A percentile compares a stretch with the other conserved stretches of the same genome.
Evolutionary conservation across 1,140 invertebrate species (phyloP).

Genomic region (Drosophila malerkotliana): DNA sequence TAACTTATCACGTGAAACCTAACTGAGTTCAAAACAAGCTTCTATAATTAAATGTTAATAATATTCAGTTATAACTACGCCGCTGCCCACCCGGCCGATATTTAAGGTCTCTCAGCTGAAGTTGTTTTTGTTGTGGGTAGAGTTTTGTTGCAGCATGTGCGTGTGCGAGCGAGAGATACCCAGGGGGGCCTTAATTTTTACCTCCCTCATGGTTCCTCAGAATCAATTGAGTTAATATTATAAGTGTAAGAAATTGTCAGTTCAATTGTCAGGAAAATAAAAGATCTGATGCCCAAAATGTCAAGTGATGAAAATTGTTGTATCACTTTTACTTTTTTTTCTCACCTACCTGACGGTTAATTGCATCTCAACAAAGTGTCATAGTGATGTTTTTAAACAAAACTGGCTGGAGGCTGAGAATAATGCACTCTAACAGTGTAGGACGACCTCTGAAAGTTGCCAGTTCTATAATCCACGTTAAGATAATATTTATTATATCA

Average conservation of each 20-base stretch:
- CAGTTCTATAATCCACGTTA: constrained; percentile 2
- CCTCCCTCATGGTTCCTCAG: constrained; percentile 3
- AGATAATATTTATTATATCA: constrained; percentile 9
- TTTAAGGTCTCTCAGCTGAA: constrained; percentile 28
- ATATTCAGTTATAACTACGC: not conserved
- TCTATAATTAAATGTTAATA: not conserved
- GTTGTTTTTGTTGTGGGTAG: not conserved
- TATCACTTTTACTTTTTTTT: constrained; percentile 37
- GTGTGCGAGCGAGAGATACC: constrained; percentile 12
- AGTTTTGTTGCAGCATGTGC: constrained; percentile 34
- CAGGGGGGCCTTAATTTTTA: constrained; percentile 14
- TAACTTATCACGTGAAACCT: too few relatives aligned
- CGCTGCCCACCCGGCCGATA: not conserved
- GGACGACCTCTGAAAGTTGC: constrained; percentile 9
- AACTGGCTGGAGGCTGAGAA: constrained; percentile 1
- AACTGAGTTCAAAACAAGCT: too few relatives aligned
- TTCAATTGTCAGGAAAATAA: constrained; percentile 5
- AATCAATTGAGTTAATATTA: constrained; percentile 30
- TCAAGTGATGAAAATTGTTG: constrained; percentile 1
- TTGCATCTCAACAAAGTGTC: not conserved
- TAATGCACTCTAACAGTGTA: constrained; percentile 9
- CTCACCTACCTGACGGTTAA: constrained; percentile 7
- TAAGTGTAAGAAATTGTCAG: constrained; percentile 28
- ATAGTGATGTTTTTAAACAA: constrained; percentile 27
- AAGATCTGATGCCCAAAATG: constrained; percentile 10